These are phyloP conservation scores for Harpalus rubripes DNA, from an alignment of 2,888 invertebrate species.

Conservation along the genomic window DNA sequence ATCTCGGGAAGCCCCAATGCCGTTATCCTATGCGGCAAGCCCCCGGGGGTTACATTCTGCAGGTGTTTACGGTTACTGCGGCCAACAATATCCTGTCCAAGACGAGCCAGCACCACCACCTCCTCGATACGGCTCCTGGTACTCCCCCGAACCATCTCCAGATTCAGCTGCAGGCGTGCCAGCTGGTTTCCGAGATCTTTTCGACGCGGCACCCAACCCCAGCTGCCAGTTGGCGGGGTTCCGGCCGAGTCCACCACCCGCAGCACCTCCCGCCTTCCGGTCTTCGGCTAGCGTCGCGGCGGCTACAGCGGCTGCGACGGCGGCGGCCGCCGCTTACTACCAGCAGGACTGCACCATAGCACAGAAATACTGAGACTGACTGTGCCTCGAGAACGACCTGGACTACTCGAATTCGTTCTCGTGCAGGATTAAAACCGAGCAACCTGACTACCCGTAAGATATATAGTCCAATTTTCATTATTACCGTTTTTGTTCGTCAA, in stretches of 20 bases:
- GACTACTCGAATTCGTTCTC: slow-evolving; percentile 59
- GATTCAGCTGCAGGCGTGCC: slow-evolving; percentile 71
- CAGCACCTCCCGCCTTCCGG: slow-evolving; percentile 78
- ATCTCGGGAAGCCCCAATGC: slow-evolving; percentile 73
- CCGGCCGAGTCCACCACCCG: slow-evolving; percentile 74
- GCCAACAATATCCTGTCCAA: slow-evolving; percentile 73
- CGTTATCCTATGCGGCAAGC: slow-evolving; percentile 71
- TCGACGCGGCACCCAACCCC: slow-evolving; percentile 75
- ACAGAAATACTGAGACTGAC: slow-evolving; percentile 75
- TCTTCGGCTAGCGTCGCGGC: slow-evolving; percentile 78
- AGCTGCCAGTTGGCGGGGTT: slow-evolving; percentile 76
- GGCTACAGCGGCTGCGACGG: slow-evolving; percentile 79
- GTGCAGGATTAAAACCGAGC: slow-evolving; percentile 58
- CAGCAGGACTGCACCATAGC: slow-evolving; percentile 82
- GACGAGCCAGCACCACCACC: slow-evolving; percentile 71
- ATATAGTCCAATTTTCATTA: slow-evolving; percentile 26
- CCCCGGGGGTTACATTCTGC: slow-evolving; percentile 75
- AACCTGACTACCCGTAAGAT: slow-evolving; percentile 62
- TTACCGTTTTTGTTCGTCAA: slow-evolving; percentile 28
- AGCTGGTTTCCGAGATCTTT: slow-evolving; percentile 73
- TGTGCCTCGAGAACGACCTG: slow-evolving; percentile 63
- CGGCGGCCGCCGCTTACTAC: slow-evolving; percentile 79
- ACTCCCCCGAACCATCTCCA: slow-evolving; percentile 79
- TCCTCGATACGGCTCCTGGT: slow-evolving; percentile 79
- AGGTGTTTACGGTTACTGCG: slow-evolving; percentile 80